phyloP scores from a whole-genome alignment of 2,113 vertebrate genomes.

The Phoenicopterus ruber region DNA sequence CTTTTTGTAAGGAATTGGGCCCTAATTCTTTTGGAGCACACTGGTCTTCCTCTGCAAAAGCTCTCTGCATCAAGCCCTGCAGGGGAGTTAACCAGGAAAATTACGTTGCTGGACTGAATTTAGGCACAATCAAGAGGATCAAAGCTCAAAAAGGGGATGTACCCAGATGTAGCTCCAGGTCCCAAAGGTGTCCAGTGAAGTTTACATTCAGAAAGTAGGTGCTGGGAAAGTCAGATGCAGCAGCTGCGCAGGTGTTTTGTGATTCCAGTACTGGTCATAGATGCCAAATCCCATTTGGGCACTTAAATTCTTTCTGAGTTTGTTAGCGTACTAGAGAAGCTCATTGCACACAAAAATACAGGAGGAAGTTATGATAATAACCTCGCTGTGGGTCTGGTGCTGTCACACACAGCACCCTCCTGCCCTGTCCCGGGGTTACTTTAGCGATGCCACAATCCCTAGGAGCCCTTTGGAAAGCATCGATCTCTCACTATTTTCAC shows the following conservation, averaged over 20 bases:
- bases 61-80: not conserved
- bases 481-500: not conserved
- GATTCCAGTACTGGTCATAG: not conserved
- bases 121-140: not conserved
- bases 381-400: not conserved
- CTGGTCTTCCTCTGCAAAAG: not conserved
- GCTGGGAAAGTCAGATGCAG: not conserved
- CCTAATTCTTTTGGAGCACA: not conserved
- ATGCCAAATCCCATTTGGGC: not conserved
- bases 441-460: not conserved
- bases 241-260: not conserved
- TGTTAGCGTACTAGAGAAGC: not conserved
- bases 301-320: not conserved
- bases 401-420: not conserved
- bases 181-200: not conserved
- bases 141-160: not conserved
- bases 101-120: not conserved
- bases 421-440: not conserved
- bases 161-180: not conserved
- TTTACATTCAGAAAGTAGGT: not conserved
- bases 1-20: not conserved
- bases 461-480: not conserved
- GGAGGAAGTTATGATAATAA: not conserved
- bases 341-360: not conserved
- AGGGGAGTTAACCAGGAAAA: not conserved